Evolutionary conservation across 2,888 invertebrate species (phyloP), one percentile per base, ranked within the genome.

Genomic region (Cataglyphis albicans): DNA sequence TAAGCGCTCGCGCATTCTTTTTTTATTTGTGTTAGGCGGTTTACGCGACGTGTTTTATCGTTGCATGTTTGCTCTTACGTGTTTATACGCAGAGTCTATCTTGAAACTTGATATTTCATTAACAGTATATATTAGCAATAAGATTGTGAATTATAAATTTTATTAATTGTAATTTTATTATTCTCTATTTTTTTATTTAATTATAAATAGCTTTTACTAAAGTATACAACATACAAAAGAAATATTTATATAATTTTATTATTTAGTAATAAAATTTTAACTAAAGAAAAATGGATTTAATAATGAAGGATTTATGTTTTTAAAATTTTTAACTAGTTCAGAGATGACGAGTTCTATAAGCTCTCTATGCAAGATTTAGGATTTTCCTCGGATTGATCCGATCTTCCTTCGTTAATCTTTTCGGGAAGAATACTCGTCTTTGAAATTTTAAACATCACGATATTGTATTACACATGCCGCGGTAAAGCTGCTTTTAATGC

Each of bases 381-480:
- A 48, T 44, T 72, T 32, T 35, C 12, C 18, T 59, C 44, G 7
- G 12, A 80, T 59, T 72, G 44, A 80, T 59, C 35, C 32, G 18
- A 59, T 70, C 59, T 35, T 35, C 6, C 6, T 35, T 44, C 18
- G 32, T 29, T 21, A 76, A 76, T n/a, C 12, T 9, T 25, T 72
- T 59, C 12, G 18, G 12, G 57, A 44, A 70, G 57, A 70, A 68
- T 76, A 59, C 5, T 59, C 44, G 21, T 3, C 12, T 59, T 72
- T n/a, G 35, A 80, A 44, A 72, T 72, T 59, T 80, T n/a, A 44
- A 59, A 72, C 32, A 44, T 59, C 21, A 59, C 41, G 25, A 32
- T 59, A 59, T 70, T 64, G n/a, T 41, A 68, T 76, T 68, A 80
- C 44, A 18, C 59, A 44, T 44, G 59, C 72, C 32, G 12, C 32